Evolutionary conservation across 2,113 vertebrate genomes (phyloP), one percentile per base, ranked within the genome.

Genomic region (Perca schrenkii): DNA sequence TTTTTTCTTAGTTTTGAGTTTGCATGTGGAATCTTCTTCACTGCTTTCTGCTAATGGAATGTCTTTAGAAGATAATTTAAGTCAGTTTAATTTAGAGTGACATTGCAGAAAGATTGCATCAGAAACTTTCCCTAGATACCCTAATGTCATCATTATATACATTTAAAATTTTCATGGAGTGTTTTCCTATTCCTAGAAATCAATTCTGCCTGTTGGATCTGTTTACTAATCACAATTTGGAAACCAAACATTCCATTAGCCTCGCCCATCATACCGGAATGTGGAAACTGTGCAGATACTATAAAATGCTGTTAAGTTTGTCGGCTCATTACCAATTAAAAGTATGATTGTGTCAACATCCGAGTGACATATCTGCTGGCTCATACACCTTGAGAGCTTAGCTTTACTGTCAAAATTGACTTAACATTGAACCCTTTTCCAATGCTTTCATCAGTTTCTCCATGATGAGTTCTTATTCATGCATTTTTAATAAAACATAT

Each of bases 31-130:
- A 28, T 65, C 61, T 61, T 15, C 4, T 28, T 54, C 11, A 16
- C 19, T 2, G 53, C 11, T 54, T 13, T 31, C 52, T 21, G 47
- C 60, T 72, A 62, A 70, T 49, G 17, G n/a, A 10, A 72, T 52
- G 19, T 67, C 54, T 79, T 86, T 72, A 46, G 62, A 75, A 43
- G 50, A 19, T 19, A 3, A 63, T 57, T 64, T 21, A 11, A 21
- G 28, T 36, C n/a, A 25, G 19, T 70, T 60, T 61, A 36, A 43
- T 40, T 54, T 19, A 46, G 10, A 72, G n/a, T 46, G 31, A 8
- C 60, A 58, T 77, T 80, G 69, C 72, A 57, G n/a, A 34, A 16
- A 46, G 36, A 54, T 74, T 77, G 36, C 57, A 76, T 56, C 70
- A 84, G 65, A 61, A 77, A 8, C 34, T 0, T 34, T 4, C 47